Conservation (phyloP, 1,140 invertebrate species). For the Drosophila eugracilis region DNA sequence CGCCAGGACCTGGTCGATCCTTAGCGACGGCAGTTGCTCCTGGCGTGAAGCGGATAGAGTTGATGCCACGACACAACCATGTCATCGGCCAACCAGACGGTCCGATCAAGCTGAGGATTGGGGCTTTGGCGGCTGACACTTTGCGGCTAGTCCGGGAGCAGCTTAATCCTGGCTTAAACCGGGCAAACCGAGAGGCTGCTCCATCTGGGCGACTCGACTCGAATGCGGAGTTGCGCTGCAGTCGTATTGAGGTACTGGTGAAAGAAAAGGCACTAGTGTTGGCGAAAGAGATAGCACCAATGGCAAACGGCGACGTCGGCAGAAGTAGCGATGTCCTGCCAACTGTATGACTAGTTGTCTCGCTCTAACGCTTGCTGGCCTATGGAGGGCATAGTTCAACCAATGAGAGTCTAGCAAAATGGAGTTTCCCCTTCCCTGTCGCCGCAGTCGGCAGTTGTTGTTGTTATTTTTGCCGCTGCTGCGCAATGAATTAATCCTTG, state of each 20-base stretch:
- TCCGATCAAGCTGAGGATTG: background rate
- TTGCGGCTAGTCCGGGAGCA: background rate
- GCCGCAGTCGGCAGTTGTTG: background rate
- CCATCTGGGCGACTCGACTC: slow-evolving; percentile 14
- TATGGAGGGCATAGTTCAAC: slow-evolving; percentile 8
- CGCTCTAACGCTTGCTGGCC: slow-evolving; percentile 26
- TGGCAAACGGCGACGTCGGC: background rate
- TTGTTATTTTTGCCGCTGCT: slow-evolving; percentile 44
- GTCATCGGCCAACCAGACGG: background rate
- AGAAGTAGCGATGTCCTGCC: slow-evolving; percentile 15
- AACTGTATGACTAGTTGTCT: slow-evolving; percentile 24
- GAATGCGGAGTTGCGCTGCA: slow-evolving; percentile 8
- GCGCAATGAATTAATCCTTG: slow-evolving; percentile 82
- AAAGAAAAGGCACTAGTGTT: slow-evolving; percentile 4
- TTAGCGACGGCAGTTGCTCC: no score
- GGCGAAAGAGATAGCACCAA: background rate
- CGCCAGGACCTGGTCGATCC: no score
- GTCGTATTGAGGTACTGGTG: background rate
- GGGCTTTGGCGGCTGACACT: background rate
- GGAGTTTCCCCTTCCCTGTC: slow-evolving; percentile 37
- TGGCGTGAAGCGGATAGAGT: no score
- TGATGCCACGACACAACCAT: no score
- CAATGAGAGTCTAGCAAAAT: slow-evolving; percentile 62
- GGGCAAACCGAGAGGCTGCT: slow-evolving; percentile 11
- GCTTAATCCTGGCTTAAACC: background rate